Percentiles rank a stretch among this genome's conserved stretches.
Evolutionary conservation across 2,113 vertebrate species (phyloP).

Genomic region (Ginglymostoma cirratum): DNA sequence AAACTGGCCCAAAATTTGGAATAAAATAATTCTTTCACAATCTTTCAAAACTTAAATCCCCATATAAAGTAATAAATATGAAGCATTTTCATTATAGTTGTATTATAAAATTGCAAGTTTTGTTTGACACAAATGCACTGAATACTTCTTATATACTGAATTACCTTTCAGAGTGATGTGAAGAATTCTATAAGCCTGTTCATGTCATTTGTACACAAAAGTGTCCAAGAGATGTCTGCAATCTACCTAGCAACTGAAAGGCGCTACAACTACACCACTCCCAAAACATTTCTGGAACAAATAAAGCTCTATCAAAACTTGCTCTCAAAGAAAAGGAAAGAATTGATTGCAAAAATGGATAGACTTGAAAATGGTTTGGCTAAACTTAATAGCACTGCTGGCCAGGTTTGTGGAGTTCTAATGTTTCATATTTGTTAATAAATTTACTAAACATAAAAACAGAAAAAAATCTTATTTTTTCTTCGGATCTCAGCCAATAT

Average conservation of each 20-base stretch:
- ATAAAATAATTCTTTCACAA: no score
- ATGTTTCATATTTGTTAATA: neutral
- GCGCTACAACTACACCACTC: constrained; percentile 65
- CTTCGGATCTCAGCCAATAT: neutral
- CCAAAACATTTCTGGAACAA: constrained; percentile 68
- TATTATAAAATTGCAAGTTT: neutral
- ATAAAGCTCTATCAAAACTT: constrained; percentile 67
- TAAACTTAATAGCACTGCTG: constrained; percentile 58
- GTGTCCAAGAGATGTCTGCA: constrained; percentile 61
- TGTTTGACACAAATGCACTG: neutral
- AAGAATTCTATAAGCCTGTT: constrained; percentile 63
- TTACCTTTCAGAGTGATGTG: constrained; percentile 49
- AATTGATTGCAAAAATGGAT: constrained; percentile 55
- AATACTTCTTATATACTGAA: neutral
- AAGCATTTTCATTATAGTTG: no score
- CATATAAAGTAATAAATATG: no score
- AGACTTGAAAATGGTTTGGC: constrained; percentile 61
- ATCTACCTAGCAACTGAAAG: constrained; percentile 56
- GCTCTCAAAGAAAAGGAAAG: constrained; percentile 51
- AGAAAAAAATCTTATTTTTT: neutral
- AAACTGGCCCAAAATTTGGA: no score
- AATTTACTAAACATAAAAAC: neutral
- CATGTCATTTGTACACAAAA: constrained; percentile 61
- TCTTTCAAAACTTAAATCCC: no score
- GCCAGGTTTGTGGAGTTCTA: constrained; percentile 51